These are phyloP conservation scores for Vandiemenella viatica DNA, from an alignment of 2,888 invertebrate species.

Conservation along the genomic window DNA sequence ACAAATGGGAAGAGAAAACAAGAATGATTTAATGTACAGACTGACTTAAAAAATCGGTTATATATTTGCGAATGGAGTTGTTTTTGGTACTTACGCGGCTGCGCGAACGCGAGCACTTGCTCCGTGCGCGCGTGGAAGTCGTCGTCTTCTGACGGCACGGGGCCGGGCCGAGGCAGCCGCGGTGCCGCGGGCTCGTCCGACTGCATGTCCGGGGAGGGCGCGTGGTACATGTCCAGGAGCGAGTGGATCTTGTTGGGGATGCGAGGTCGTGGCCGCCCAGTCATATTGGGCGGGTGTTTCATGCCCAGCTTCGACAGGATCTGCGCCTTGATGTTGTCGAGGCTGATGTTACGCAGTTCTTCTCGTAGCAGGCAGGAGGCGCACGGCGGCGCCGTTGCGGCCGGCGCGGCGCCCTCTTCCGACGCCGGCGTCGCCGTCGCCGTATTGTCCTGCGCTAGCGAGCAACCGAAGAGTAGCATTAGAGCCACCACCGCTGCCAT, in stretches of 20 bases:
- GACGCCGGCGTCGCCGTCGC: background rate
- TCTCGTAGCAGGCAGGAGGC: constrained; percentile 39
- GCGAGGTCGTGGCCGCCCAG: constrained; percentile 38
- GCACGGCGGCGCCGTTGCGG: constrained; percentile 23
- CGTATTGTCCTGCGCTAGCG: background rate
- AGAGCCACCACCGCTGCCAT: background rate
- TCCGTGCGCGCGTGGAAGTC: constrained; percentile 52
- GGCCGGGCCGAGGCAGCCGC: constrained; percentile 21
- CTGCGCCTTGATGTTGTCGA: constrained; percentile 42
- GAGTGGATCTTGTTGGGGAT: constrained; percentile 33
- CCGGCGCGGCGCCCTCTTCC: background rate
- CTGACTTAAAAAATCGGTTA: no score
- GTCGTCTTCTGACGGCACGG: constrained; percentile 40
- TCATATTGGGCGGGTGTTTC: constrained; percentile 44
- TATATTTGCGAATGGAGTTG: no score
- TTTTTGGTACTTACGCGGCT: constrained; percentile 30
- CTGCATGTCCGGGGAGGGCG: constrained; percentile 25
- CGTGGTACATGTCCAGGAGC: constrained; percentile 27
- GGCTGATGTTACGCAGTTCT: constrained; percentile 37
- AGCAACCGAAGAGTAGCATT: background rate
- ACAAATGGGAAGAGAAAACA: no score
- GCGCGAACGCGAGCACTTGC: constrained; percentile 52
- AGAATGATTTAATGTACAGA: no score
- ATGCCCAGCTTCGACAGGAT: constrained; percentile 42
- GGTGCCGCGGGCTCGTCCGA: constrained; percentile 27